These are phyloP conservation scores for Anthrax anthrax DNA, from an alignment of 2,888 invertebrate genomes.

Conservation along the genomic window DNA sequence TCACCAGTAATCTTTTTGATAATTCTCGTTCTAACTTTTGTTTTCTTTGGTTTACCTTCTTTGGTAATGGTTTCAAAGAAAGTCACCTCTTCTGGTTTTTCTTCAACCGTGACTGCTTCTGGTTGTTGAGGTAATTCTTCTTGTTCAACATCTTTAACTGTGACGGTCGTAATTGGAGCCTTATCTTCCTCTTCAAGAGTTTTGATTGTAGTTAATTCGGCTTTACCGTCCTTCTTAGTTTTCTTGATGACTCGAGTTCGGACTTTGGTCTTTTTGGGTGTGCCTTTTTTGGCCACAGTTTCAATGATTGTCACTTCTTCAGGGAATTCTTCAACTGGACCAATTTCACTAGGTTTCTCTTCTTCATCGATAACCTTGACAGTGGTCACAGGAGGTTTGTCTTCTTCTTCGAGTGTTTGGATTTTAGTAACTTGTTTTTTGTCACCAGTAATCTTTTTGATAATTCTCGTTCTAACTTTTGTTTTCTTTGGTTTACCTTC, in stretches of 20 bases:
- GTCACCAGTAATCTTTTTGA: conserved; percentile 18
- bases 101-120: conserved; percentile 13
- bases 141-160: conserved; percentile 21
- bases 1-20: conserved; percentile 12
- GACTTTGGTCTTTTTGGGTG: conserved; percentile 19
- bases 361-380: conserved; percentile 14
- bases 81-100: conserved; percentile 27
- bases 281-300: conserved; percentile 28
- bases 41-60: conserved; percentile 28
- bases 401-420: conserved; percentile 21
- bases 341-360: not conserved
- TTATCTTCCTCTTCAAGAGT: conserved; percentile 21
- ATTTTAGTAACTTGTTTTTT: conserved; percentile 21
- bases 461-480: conserved; percentile 20
- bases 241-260: conserved; percentile 25
- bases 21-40: conserved; percentile 16
- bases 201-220: conserved; percentile 18
- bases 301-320: conserved; percentile 30
- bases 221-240: conserved; percentile 13
- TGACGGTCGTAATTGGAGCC: conserved; percentile 20
- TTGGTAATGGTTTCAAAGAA: conserved; percentile 28
- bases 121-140: conserved; percentile 22
- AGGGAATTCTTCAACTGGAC: conserved; percentile 8
- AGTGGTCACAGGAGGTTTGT: conserved; percentile 22
- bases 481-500: conserved; percentile 19